phyloP scores from a whole-genome alignment of 2,888 invertebrate species.

The Nymphalis polychloros region DNA sequence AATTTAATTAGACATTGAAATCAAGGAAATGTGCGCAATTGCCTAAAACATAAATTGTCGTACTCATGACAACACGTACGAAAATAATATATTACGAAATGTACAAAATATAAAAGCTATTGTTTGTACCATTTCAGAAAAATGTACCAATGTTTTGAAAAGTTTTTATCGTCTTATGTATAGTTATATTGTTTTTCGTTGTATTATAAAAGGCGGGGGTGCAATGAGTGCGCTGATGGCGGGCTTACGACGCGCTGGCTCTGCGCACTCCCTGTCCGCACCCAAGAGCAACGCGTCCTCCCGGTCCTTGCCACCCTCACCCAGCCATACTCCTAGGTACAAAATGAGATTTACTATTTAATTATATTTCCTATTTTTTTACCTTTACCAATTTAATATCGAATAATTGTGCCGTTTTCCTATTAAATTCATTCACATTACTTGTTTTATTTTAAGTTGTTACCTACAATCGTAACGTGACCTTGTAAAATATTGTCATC shows the following conservation, averaged over 20 bases:
- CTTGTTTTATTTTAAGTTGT: too few species aligned
- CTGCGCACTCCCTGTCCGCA: slow-evolving; percentile 75
- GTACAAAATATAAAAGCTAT: not conserved
- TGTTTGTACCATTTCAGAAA: too few species aligned
- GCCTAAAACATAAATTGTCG: not conserved
- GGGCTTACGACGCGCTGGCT: slow-evolving; percentile 75
- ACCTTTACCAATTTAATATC: too few species aligned
- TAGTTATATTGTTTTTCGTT: slow-evolving; percentile 2
- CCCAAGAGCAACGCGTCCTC: slow-evolving; percentile 80
- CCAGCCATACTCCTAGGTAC: slow-evolving; percentile 86
- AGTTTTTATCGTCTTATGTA: not conserved
- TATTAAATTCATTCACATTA: too few species aligned
- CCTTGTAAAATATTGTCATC: too few species aligned
- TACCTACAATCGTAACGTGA: too few species aligned
- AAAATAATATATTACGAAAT: slow-evolving; percentile 2
- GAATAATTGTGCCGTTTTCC: too few species aligned
- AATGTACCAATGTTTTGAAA: too few species aligned
- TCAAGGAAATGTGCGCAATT: slow-evolving; percentile 9
- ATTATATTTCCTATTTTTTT: not conserved
- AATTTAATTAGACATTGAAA: slow-evolving; percentile 9
- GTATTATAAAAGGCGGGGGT: slow-evolving; percentile 58
- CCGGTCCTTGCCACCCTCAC: slow-evolving; percentile 88
- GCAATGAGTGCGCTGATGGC: slow-evolving; percentile 77
- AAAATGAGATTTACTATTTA: not conserved
- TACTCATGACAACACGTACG: not conserved